phyloP scores from a whole-genome alignment of 2,113 vertebrate genomes.

The Carassius carassius region DNA sequence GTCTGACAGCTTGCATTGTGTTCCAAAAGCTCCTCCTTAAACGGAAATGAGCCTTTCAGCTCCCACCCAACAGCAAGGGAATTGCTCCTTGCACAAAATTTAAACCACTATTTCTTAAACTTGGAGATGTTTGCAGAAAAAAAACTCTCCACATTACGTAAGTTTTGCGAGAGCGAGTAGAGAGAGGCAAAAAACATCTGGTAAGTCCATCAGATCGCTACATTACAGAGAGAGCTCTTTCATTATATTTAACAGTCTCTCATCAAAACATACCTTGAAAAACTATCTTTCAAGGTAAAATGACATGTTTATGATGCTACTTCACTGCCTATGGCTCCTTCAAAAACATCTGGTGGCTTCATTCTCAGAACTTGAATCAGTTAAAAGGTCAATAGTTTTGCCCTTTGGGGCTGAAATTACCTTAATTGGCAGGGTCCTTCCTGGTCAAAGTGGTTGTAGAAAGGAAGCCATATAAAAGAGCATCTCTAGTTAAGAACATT shows the following conservation, averaged over 20 bases:
- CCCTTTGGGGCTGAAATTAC: neutral
- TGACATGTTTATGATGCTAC: neutral
- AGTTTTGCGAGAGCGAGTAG: neutral
- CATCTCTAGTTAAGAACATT: neutral
- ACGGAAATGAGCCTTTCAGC: conserved; percentile 32
- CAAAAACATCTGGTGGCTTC: neutral
- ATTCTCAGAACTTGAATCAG: neutral
- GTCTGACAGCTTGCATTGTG: conserved; percentile 34
- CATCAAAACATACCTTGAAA: conserved; percentile 39
- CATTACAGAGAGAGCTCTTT: conserved; percentile 38
- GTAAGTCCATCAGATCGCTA: conserved; percentile 62
- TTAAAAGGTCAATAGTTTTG: neutral
- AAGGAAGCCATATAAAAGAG: neutral
- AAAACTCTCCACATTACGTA: conserved; percentile 8
- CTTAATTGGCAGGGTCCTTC: neutral
- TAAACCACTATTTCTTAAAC: conserved; percentile 4
- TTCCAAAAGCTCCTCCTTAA: conserved; percentile 20
- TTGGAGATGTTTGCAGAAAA: neutral
- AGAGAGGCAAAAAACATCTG: conserved; percentile 62
- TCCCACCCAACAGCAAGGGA: conserved; percentile 21
- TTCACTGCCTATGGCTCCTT: neutral
- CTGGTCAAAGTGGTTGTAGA: neutral
- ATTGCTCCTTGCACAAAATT: conserved; percentile 18
- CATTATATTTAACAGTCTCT: conserved; percentile 52
- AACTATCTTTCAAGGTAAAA: neutral